Evolutionary conservation across 1,140 invertebrate genomes (phyloP), one percentile per base, ranked within the genome.

Genomic region (Heliconius melpomene): DNA sequence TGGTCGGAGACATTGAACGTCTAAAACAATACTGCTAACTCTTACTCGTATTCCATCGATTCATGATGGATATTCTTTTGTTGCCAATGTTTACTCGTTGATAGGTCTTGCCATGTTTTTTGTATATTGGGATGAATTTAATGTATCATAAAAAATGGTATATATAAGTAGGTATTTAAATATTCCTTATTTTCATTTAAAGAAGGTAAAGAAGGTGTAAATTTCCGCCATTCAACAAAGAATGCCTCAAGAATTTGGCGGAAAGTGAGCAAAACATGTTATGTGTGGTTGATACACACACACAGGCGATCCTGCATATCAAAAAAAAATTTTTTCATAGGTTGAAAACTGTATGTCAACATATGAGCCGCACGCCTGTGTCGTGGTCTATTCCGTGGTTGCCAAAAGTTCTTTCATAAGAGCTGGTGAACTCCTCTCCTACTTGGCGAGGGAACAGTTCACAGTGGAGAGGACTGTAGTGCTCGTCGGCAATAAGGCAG

Each of bases 401-500:
- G 97, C 98, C 57, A 95, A 96, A 75, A 92, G 96, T 18, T 98
- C 97, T 8, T 98, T 98, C 89, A 95, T 96, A 83, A 95, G 96
- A 54, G 97, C 97, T 11, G 96, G 97, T 78, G 97, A 98, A 86
- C 96, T 97, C 79, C 95, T 98, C 60, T 96, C 97, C 84, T 98
- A 98, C 88, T 94, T 98, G 40, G 97, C 97, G 95, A 94, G 97
- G 79, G 97, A 97, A 86, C 97, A 97, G 83, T 97, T 97, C 83
- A 97, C 97, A 1, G 96, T 96, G 81, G 97, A 97, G 38, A 96
- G 97, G 88, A 97, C 98, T 3, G 97, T 98, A 32, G 98, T 99
- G 79, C 96, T 99, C 6, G 98, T 98, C 13, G 98, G 97, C 57
- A 99, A 99, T 91, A 99, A 99, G 91, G 97, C 97, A 5, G 98